Evolutionary conservation across 2,888 invertebrate species (phyloP).

Genomic region (Pollenia angustigena): DNA sequence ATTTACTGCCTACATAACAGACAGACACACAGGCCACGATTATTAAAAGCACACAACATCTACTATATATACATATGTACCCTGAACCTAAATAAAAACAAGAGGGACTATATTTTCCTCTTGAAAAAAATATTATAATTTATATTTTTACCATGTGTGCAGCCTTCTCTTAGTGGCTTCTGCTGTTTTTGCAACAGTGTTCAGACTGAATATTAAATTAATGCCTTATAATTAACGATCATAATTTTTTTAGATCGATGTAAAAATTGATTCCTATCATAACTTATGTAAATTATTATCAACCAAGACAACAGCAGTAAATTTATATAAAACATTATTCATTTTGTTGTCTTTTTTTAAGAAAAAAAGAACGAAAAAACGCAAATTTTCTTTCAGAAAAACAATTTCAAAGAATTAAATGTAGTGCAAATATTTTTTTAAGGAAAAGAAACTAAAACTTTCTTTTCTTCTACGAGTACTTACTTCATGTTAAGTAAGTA

Average conservation of each 20-base stretch:
- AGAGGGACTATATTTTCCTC: slow-evolving; percentile 16
- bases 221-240: slow-evolving; percentile 75
- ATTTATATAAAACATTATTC: slow-evolving; percentile 52
- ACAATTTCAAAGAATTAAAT: slow-evolving; percentile 63
- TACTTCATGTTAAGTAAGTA: not conserved
- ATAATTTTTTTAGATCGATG: slow-evolving; percentile 67
- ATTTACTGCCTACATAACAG: slow-evolving; percentile 63
- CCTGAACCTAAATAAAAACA: not conserved
- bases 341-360: slow-evolving; percentile 14
- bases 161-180: slow-evolving; percentile 23
- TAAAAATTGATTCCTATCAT: slow-evolving; percentile 77
- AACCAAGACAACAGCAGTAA: slow-evolving; percentile 26
- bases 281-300: slow-evolving; percentile 75
- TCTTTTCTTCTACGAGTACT: slow-evolving; percentile 18
- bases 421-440: slow-evolving; percentile 44
- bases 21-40: slow-evolving; percentile 37
- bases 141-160: slow-evolving; percentile 35
- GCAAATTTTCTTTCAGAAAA: not conserved
- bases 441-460: slow-evolving; percentile 37
- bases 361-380: not conserved
- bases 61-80: not conserved
- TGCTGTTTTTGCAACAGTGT: slow-evolving; percentile 22
- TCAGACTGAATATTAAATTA: slow-evolving; percentile 75
- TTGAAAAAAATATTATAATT: slow-evolving; percentile 32
- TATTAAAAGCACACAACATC: not conserved